Evolutionary conservation across 2,888 invertebrate species (phyloP), one percentile per base, ranked within the genome.

Genomic region (Mesoligia furuncula): DNA sequence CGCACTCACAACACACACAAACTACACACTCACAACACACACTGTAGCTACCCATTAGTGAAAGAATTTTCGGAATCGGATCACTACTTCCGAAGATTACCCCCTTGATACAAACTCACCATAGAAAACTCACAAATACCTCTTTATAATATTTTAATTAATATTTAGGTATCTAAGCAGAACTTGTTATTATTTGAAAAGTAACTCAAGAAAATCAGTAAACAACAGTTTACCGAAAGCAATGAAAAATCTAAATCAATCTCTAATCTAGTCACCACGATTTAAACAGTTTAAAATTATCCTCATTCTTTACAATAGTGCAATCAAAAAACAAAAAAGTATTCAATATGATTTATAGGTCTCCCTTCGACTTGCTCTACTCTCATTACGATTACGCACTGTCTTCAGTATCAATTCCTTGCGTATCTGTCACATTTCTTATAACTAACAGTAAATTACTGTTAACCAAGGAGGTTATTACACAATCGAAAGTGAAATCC

Each of bases 401-500:
- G 42, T 61, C 59, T 70, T 59, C 65, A 62, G 20, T 27, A 39
- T 11, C n/a, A 73, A 76, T 84, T 79, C 79, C 86, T 76, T n/a
- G 69, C 73, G 17, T 27, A 57, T 5, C 31, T 75, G 81, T 61
- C 81, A 80, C 66, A 85, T 67, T 71, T 80, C 67, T 81, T 85
- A 45, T 67, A 73, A 17, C 48, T 67, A 42, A 57, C 71, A 80
- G 31, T 75, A 73, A 78, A 78, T 79, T 79, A 80, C 77, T 85
- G 77, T 79, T 67, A 73, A 79, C 78, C 73, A 82, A 87, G 87
- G 81, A 77, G 84, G 64, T 68, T 57, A 77, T 89, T 89, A 84
- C 83, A 86, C 79, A 86, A 89, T 79, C 74, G 72, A 87, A 88
- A 89, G 89, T 86, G 89, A 89, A 89, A 89, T 85, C 79, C 57